Percentiles rank a stretch among this genome's conserved stretches.
Evolutionary conservation across 2,888 invertebrate species (phyloP).

Genomic region (Serripes groenlandicus): DNA sequence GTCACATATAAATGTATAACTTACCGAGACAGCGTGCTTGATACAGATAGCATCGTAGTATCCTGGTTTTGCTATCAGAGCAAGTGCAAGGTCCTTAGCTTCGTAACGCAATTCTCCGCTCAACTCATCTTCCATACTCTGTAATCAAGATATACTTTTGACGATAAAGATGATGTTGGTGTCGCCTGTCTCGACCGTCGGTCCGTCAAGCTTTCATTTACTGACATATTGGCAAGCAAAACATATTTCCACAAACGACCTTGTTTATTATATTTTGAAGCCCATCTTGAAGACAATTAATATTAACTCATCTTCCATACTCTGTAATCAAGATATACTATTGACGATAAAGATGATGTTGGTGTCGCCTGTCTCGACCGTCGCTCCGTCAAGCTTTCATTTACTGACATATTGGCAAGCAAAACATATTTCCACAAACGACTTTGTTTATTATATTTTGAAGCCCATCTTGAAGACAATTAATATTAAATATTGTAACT

Average conservation of each 20-base stretch:
- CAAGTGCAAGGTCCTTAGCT: neutral
- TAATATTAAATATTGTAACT: too few species aligned
- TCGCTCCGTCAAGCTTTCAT: too few species aligned
- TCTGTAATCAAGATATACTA: neutral
- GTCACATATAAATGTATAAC: neutral
- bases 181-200: too few species aligned
- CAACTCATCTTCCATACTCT: slow-evolving; percentile 4
- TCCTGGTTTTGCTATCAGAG: slow-evolving; percentile 1
- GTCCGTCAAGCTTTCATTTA: too few species aligned
- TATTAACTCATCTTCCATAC: neutral
- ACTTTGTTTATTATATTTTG: neutral
- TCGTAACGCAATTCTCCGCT: neutral
- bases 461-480: too few species aligned
- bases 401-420: too few species aligned
- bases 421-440: neutral
- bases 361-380: too few species aligned
- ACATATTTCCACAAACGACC: neutral
- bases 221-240: too few species aligned
- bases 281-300: too few species aligned
- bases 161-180: too few species aligned
- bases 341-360: too few species aligned
- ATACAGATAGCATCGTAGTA: neutral
- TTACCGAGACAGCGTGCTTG: slow-evolving; percentile 10
- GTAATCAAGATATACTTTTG: neutral
- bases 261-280: neutral